Evolutionary conservation across 2,888 invertebrate genomes (phyloP).

Genomic region (Alitta virens): DNA sequence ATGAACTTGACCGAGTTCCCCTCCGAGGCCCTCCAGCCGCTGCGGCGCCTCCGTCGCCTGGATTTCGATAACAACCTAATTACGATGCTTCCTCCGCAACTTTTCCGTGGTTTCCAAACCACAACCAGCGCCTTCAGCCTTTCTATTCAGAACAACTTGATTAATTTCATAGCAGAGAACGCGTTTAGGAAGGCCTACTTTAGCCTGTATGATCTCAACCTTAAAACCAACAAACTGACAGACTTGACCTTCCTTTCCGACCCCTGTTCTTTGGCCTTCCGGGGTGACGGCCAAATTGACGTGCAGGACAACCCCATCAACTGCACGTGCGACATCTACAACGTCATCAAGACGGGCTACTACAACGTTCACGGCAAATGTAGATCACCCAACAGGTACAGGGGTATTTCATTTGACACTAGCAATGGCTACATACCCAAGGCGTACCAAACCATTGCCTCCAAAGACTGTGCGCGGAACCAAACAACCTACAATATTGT

Average conservation of each 20-base stretch:
- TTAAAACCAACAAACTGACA: neutral
- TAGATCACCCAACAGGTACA: neutral
- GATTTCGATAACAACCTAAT: neutral
- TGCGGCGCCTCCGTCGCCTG: neutral
- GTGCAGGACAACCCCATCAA: neutral
- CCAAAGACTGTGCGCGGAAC: neutral
- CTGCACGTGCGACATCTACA: neutral
- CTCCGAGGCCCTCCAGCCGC: neutral
- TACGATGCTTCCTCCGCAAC: neutral
- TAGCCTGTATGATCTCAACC: neutral
- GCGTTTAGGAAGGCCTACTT: neutral
- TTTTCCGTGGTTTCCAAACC: neutral
- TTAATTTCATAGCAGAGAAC: neutral
- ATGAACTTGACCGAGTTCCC: neutral
- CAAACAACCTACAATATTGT: neutral
- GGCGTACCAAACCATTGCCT: neutral
- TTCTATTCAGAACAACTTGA: neutral
- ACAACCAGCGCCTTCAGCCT: neutral
- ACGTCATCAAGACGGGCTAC: slow-evolving; percentile 1
- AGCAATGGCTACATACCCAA: neutral
- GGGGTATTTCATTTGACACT: neutral
- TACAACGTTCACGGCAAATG: neutral
- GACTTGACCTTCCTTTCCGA: neutral
- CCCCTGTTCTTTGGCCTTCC: neutral
- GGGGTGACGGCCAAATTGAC: neutral